phyloP scores from a whole-genome alignment of 2,113 vertebrate species.

The Actinemys pallida region DNA sequence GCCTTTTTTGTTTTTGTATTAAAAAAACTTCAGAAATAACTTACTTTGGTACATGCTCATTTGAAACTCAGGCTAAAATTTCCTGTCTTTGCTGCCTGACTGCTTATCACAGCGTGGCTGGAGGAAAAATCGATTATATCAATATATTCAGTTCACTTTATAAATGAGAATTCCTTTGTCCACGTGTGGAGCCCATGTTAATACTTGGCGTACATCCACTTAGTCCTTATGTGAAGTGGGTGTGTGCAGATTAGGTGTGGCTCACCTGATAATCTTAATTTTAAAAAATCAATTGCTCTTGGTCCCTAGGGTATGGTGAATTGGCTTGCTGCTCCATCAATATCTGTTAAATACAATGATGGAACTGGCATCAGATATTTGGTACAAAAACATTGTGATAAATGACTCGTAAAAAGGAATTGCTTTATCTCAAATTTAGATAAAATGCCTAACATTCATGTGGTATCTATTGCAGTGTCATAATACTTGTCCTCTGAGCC shows the following conservation, averaged over 20 bases:
- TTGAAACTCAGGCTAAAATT: neutral
- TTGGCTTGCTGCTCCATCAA: neutral
- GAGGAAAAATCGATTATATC: neutral
- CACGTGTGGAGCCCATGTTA: neutral
- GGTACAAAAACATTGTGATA: neutral
- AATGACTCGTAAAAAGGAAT: neutral
- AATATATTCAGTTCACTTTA: neutral
- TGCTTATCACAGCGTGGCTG: neutral
- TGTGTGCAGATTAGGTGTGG: neutral
- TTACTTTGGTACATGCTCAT: neutral
- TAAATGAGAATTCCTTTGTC: neutral
- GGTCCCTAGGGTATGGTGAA: conserved; percentile 8
- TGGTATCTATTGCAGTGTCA: neutral
- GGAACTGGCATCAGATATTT: conserved; percentile 42
- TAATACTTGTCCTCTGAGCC: neutral
- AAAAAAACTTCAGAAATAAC: neutral
- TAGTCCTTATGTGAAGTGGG: neutral
- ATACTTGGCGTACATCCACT: neutral
- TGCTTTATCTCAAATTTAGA: neutral
- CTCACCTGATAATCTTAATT: neutral
- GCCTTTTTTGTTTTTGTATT: neutral
- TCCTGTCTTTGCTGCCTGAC: neutral
- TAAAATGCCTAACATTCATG: neutral
- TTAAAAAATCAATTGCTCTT: neutral
- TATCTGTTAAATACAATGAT: neutral